phyloP scores from a whole-genome alignment of 2,797 vertebrate genomes.

The Lagodon rhomboides region DNA sequence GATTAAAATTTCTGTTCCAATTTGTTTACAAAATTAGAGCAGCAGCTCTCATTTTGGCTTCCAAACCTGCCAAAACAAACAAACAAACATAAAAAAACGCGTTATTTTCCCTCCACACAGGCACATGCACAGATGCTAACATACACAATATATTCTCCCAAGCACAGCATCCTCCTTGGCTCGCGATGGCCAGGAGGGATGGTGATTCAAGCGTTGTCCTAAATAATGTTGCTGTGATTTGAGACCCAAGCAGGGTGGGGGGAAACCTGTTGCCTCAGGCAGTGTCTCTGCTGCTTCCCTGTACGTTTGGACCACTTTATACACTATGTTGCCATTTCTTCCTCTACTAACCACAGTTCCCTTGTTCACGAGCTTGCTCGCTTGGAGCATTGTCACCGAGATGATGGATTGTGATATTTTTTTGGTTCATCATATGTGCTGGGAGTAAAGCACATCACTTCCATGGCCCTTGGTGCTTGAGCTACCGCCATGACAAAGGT shows the following conservation, averaged over 20 bases:
- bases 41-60: constrained; percentile 5
- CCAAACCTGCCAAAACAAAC: constrained; percentile 11
- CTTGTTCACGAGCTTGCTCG: constrained; percentile 23
- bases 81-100: not conserved
- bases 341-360: constrained; percentile 35
- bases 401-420: constrained; percentile 29
- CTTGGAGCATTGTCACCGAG: constrained; percentile 27
- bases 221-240: constrained; percentile 56
- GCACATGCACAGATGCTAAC: constrained; percentile 18
- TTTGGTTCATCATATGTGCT: not conserved
- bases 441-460: constrained; percentile 21
- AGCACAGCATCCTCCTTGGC: constrained; percentile 19
- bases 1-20: constrained; percentile 34
- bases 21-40: constrained; percentile 40
- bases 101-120: not conserved
- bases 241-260: constrained; percentile 22
- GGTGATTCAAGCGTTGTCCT: constrained; percentile 39
- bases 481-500: constrained; percentile 16
- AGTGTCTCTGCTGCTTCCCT: constrained; percentile 20
- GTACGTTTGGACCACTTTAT: constrained; percentile 23
- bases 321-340: constrained; percentile 23
- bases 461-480: not conserved
- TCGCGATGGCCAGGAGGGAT: constrained; percentile 33
- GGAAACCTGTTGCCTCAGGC: constrained; percentile 52
- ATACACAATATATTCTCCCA: constrained; percentile 33